Percentiles rank a stretch among this genome's conserved stretches.
Evolutionary conservation across 2,888 invertebrate species (phyloP).

Genomic region (Drosophila meridiana): DNA sequence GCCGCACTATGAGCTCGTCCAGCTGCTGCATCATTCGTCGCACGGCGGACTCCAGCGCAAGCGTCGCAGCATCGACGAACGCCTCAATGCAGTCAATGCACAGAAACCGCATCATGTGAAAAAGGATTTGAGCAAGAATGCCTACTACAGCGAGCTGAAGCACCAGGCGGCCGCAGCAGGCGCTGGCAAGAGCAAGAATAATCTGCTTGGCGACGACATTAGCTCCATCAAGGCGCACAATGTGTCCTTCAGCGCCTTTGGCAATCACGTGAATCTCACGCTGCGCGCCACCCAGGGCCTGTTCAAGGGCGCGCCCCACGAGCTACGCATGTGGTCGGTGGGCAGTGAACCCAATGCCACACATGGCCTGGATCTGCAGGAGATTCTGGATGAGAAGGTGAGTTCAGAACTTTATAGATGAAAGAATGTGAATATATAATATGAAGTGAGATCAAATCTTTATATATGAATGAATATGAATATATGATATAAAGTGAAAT

Average conservation of each 20-base stretch:
- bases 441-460: not conserved
- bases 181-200: conserved; percentile 48
- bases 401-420: conserved; percentile 44
- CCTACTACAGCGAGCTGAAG: conserved; percentile 84
- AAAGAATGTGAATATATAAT: not conserved
- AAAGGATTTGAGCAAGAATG: conserved; percentile 85
- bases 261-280: conserved; percentile 90
- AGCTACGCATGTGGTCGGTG: conserved; percentile 92
- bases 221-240: conserved; percentile 85
- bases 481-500: no score
- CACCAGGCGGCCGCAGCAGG: conserved; percentile 62
- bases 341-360: conserved; percentile 91
- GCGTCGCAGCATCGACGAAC: conserved; percentile 83
- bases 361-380: conserved; percentile 92
- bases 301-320: conserved; percentile 87
- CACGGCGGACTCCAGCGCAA: conserved; percentile 63
- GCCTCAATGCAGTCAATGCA: not conserved
- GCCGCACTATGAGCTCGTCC: conserved; percentile 93
- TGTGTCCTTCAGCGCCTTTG: conserved; percentile 93
- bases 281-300: conserved; percentile 92
- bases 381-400: conserved; percentile 86
- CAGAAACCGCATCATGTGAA: conserved; percentile 83
- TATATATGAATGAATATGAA: no score
- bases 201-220: conserved; percentile 50
- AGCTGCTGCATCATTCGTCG: conserved; percentile 88